Percentiles rank a stretch among this genome's conserved stretches.
Conservation (phyloP, 2,888 invertebrate genomes). For the Tetragonisca angustula region DNA sequence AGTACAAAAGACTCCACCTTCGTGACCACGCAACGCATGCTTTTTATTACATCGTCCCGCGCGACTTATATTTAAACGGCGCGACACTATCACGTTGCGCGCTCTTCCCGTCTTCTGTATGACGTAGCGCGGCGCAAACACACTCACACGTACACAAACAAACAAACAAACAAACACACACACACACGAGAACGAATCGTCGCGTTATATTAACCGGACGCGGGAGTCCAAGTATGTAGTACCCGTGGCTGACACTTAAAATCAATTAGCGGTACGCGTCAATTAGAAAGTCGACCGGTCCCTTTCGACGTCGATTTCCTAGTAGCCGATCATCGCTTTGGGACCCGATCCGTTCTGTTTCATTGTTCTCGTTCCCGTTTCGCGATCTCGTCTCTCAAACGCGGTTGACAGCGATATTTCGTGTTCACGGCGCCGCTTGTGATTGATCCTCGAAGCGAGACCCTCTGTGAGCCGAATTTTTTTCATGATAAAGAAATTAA, state of each 20-base stretch:
- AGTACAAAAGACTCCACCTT: slow-evolving; percentile 54
- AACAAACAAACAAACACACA: too few relatives aligned
- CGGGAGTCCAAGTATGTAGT: slow-evolving; percentile 55
- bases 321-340: background rate
- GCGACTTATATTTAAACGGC: slow-evolving; percentile 62
- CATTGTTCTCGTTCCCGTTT: background rate
- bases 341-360: slow-evolving; percentile 34
- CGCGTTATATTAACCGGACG: slow-evolving; percentile 72
- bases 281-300: slow-evolving; percentile 72
- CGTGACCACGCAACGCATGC: slow-evolving; percentile 27
- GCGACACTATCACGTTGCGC: slow-evolving; percentile 21
- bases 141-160: too few relatives aligned
- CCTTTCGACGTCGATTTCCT: slow-evolving; percentile 53
- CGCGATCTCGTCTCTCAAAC: background rate
- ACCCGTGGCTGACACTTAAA: slow-evolving; percentile 73
- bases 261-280: slow-evolving; percentile 75
- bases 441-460: too few relatives aligned
- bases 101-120: slow-evolving; percentile 15
- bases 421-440: too few relatives aligned
- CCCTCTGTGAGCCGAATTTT: too few relatives aligned
- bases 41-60: slow-evolving; percentile 49
- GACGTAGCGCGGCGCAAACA: slow-evolving; percentile 24
- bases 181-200: slow-evolving; percentile 52
- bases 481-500: too few relatives aligned
- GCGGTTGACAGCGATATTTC: background rate